Base-by-base conservation (phyloP, 2,888 invertebrate species). In the Agrilus mali region DNA sequence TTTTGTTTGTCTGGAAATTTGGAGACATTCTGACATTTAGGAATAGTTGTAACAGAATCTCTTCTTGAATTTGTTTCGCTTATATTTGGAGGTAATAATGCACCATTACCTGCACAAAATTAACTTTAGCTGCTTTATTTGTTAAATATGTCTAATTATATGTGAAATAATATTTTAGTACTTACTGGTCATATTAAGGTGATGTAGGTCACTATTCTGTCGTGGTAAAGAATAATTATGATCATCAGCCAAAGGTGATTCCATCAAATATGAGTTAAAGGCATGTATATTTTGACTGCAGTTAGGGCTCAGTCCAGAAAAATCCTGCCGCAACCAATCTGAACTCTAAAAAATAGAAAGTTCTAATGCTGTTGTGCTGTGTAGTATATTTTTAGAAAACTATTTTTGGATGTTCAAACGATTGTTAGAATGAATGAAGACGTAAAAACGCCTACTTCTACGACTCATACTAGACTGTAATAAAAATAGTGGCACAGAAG, bases 1-100 rank as follows among this genome's bases (percentile, higher is more conserved):
- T 81, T 77, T 16, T 74, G 75, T 40, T 79, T 74, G 52, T 82
- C 79, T 6, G 80, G 80, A 65, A 75, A 76, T 55, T 66, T 67
- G 22, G 60, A 57, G 34, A 65, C 57, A 54, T 67, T 67, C 49
- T 67, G 66, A 55, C 65, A 66, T 53, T 65, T 66, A 14, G 63
- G 59, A 22, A 61, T 56, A 6, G 63, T 61, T 32, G 60, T 57
- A 12, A 58, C 53, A 14, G 65, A 64, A 50, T 64, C 61, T 44
- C 65, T 56, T 52, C 65, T 57, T 10, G 65, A 63, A 38, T 55
- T 58, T 40, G 64, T 59, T 17, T 60, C 60, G 49, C 62, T 62
- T 43, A 58, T 56, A 38, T 56, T 58, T 27, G 61, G 56, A 12
- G 62, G 58, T 10, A 58, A 48, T 16, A 49, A 36, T 34, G 57